Conservation (phyloP, 2,797 vertebrate genomes). For the Ctenopoma multispine region DNA sequence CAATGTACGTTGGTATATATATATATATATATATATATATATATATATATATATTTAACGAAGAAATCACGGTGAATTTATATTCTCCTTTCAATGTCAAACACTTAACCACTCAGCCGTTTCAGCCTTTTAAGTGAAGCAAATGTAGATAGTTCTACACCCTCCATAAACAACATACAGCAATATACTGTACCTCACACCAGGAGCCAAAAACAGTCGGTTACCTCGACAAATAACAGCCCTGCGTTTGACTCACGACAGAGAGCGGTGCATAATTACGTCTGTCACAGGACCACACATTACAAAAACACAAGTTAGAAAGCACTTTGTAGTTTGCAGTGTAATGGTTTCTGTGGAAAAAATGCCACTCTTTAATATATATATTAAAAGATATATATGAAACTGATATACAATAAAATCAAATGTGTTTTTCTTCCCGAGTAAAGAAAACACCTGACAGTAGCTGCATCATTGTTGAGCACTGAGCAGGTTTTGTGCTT, state of each 20-base stretch:
- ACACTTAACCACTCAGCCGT: neutral
- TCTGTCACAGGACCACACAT: constrained; percentile 35
- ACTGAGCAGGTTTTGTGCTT: constrained; percentile 37
- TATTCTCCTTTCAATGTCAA: constrained; percentile 5
- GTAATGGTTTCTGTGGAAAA: constrained; percentile 11
- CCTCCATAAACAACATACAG: neutral
- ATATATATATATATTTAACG: constrained; percentile 3
- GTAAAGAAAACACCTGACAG: constrained; percentile 24
- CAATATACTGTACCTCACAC: neutral
- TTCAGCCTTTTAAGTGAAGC: constrained; percentile 11
- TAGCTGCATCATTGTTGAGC: constrained; percentile 24
- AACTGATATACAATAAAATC: neutral
- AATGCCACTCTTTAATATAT: no score
- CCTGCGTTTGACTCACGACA: constrained; percentile 33
- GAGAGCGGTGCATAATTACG: constrained; percentile 46
- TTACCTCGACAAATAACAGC: constrained; percentile 50
- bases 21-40: no score
- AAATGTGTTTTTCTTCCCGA: neutral
- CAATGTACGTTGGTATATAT: no score
- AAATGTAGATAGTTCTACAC: neutral
- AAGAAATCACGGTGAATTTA: neutral
- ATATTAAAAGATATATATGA: constrained; percentile 24
- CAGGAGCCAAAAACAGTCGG: constrained; percentile 7
- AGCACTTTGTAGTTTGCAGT: constrained; percentile 54
- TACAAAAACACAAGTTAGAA: constrained; percentile 44